phyloP scores from a whole-genome alignment of 1,140 invertebrate genomes.

The Rhysida immarginata region DNA sequence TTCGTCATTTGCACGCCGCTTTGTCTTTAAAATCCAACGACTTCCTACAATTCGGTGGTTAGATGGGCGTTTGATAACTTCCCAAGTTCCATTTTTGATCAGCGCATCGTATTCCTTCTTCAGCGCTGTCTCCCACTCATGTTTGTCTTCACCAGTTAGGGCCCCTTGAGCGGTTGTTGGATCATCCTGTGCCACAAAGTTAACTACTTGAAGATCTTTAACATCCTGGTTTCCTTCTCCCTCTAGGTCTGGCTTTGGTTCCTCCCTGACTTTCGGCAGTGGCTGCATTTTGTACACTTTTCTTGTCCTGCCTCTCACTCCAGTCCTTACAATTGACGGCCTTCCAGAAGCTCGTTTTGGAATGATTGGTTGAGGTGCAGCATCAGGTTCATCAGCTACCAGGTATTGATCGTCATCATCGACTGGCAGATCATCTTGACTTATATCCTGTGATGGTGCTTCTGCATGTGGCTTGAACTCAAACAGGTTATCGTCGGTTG shows the following conservation, averaged over 20 bases:
- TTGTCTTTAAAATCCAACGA: conserved; percentile 11
- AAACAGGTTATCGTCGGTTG: too few species aligned
- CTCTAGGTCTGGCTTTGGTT: neutral
- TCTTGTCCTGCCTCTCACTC: neutral
- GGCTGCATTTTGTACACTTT: neutral
- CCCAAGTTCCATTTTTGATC: conserved; percentile 13
- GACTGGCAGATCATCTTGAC: too few species aligned
- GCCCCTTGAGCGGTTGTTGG: conserved; percentile 3
- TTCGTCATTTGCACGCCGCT: neutral
- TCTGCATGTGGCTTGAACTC: too few species aligned
- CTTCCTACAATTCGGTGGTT: neutral
- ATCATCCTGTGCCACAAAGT: conserved; percentile 1
- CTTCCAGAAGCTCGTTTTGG: too few species aligned
- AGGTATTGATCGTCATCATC: too few species aligned
- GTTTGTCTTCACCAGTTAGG: neutral
- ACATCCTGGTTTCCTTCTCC: neutral
- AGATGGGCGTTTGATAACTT: conserved; percentile 1
- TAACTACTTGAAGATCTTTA: neutral
- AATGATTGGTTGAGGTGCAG: too few species aligned
- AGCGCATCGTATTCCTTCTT: conserved; percentile 11
- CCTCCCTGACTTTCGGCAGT: neutral
- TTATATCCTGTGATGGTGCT: too few species aligned
- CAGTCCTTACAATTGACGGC: neutral
- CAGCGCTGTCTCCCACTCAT: conserved; percentile 9
- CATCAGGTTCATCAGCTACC: too few species aligned